Evolutionary conservation across 2,888 invertebrate genomes (phyloP).

Genomic region (Hirtodrosophila trivittata): DNA sequence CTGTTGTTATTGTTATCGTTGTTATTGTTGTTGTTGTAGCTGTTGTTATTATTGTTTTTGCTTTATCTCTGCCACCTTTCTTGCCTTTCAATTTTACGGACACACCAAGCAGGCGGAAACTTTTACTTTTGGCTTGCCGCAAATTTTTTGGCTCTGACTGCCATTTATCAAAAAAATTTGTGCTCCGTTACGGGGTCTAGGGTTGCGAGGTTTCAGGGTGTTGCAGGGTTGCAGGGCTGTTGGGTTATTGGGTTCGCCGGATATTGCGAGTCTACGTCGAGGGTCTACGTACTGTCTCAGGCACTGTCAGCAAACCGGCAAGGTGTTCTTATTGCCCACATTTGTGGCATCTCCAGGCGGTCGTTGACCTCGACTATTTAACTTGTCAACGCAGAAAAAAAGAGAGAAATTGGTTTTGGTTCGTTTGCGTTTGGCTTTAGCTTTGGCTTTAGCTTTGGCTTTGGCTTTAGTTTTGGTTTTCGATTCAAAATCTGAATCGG

Average conservation of each 20-base stretch:
- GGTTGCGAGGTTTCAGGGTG: neutral
- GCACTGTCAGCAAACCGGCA: constrained; percentile 30
- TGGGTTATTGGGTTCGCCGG: constrained; percentile 38
- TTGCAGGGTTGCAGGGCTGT: neutral
- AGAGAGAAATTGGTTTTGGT: constrained; percentile 1
- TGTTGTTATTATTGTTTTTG: constrained; percentile 11
- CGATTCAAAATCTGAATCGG: constrained; percentile 8
- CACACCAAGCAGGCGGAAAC: constrained; percentile 23
- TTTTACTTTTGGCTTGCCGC: constrained; percentile 64
- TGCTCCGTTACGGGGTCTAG: neutral
- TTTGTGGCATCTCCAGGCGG: constrained; percentile 51
- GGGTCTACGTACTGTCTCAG: constrained; percentile 33
- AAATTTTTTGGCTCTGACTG: constrained; percentile 47
- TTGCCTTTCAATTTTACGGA: constrained; percentile 40
- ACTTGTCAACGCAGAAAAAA: constrained; percentile 23
- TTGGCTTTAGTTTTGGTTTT: constrained; percentile 5
- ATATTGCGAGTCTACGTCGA: constrained; percentile 32
- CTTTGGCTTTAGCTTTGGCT: constrained; percentile 9
- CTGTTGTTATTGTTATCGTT: constrained; percentile 36
- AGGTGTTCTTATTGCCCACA: constrained; percentile 42
- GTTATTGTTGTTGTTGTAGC: constrained; percentile 15
- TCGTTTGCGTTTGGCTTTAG: neutral
- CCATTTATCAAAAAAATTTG: constrained; percentile 57
- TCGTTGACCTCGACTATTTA: constrained; percentile 63
- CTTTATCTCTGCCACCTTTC: constrained; percentile 54